Conservation (phyloP, 2,797 vertebrate genomes). For the Tokudaia tokunoshimensis region DNA sequence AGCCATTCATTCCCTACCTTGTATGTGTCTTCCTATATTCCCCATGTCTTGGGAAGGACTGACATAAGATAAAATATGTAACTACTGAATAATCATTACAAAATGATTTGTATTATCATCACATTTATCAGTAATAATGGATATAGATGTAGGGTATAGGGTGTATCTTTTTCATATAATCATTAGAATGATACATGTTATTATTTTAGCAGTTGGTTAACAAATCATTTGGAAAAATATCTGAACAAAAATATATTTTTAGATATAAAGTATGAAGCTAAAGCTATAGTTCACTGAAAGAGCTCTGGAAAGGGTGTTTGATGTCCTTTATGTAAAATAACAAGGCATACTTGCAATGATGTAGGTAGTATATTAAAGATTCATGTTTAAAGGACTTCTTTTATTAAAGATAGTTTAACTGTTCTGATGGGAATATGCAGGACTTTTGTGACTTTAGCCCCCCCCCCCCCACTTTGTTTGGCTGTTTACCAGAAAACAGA, state of each 20-base stretch:
- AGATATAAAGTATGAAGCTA: not conserved
- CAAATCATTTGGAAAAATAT: not conserved
- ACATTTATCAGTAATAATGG: not conserved
- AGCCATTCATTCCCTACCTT: not conserved
- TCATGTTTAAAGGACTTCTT: not conserved
- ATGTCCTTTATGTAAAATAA: not conserved
- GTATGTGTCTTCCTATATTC: not conserved
- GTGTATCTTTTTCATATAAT: not conserved
- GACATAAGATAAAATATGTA: not conserved
- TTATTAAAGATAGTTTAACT: not conserved
- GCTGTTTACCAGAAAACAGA: not conserved
- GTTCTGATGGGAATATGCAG: not conserved
- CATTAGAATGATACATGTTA: not conserved
- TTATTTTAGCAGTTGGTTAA: not conserved
- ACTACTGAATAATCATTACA: not conserved
- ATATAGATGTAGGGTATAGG: not conserved
- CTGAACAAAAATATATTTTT: not conserved
- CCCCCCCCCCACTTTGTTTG: not conserved
- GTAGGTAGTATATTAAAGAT: not conserved
- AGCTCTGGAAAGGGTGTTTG: not conserved
- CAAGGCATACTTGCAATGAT: not conserved
- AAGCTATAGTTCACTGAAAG: not conserved
- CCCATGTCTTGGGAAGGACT: not conserved
- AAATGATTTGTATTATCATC: not conserved
- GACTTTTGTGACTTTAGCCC: not conserved